Percentiles rank a stretch among this genome's conserved stretches.
Evolutionary conservation across 2,888 invertebrate genomes (phyloP).

Genomic region (Cheilosia soror): DNA sequence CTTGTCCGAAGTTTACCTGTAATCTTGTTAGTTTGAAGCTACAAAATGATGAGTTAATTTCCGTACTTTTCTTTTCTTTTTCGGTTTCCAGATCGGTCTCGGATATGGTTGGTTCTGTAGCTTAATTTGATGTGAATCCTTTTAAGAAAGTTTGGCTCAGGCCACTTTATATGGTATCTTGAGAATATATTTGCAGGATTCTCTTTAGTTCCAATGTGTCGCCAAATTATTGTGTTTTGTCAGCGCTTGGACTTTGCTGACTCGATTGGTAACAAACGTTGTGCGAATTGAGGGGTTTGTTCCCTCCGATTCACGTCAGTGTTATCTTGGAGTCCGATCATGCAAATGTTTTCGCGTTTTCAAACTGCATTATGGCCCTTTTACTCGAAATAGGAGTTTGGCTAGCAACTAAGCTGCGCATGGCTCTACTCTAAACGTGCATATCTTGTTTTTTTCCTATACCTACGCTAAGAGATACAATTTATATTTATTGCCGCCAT

Average conservation of each 20-base stretch:
- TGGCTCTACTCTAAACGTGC: conserved; percentile 38
- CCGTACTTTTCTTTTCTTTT: background rate
- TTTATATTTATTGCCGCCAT: conserved; percentile 13
- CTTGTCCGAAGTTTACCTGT: conserved; percentile 11
- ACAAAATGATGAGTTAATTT: background rate
- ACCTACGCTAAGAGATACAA: conserved; percentile 49
- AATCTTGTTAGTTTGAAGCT: conserved; percentile 8
- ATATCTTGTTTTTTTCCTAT: conserved; percentile 64
- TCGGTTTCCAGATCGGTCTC: conserved; percentile 19
- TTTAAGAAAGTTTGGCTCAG: conserved; percentile 20
- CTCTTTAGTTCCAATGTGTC: conserved; percentile 23
- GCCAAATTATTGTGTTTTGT: conserved; percentile 11
- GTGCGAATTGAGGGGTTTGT: background rate
- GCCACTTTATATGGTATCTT: conserved; percentile 23
- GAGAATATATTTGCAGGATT: conserved; percentile 47
- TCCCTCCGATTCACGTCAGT: conserved; percentile 35
- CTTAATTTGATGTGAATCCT: background rate
- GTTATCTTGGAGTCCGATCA: conserved; percentile 45
- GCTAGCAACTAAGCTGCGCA: conserved; percentile 49
- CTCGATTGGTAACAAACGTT: conserved; percentile 41
- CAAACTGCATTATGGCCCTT: conserved; percentile 23
- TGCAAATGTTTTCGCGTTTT: conserved; percentile 22
- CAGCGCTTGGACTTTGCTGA: conserved; percentile 35
- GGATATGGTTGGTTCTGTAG: background rate
- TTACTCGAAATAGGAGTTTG: conserved; percentile 45